Conservation (phyloP, 2,113 vertebrate genomes). For the Melanostigma gelatinosum region DNA sequence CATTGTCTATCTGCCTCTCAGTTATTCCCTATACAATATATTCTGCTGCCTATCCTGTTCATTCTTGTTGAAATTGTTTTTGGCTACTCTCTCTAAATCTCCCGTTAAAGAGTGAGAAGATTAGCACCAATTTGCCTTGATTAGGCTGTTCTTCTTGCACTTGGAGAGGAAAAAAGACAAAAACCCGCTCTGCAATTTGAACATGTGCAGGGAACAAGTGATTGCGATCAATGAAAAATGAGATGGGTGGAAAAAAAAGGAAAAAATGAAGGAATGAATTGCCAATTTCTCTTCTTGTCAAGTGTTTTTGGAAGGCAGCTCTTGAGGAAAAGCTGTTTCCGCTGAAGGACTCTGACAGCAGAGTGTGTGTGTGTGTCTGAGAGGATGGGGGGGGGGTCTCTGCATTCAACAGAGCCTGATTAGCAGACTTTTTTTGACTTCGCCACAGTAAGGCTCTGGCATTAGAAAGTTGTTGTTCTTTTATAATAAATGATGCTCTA, state of each 20-base stretch:
- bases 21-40: constrained; percentile 1
- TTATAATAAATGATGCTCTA: not conserved
- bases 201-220: constrained; percentile 71
- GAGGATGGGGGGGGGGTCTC: constrained; percentile 13
- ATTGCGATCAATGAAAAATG: constrained; percentile 70
- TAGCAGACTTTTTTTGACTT: constrained; percentile 18
- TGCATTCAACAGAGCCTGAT: constrained; percentile 40
- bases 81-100: constrained; percentile 36
- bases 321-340: constrained; percentile 72
- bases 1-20: constrained; percentile 4
- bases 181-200: constrained; percentile 67
- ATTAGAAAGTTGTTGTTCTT: not conserved
- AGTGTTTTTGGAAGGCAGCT: constrained; percentile 69
- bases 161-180: constrained; percentile 32
- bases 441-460: constrained; percentile 1
- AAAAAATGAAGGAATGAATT: constrained; percentile 62
- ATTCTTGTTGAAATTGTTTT: constrained; percentile 42
- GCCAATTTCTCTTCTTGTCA: constrained; percentile 70
- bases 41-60: constrained; percentile 14
- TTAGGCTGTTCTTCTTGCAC: constrained; percentile 66
- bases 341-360: constrained; percentile 46
- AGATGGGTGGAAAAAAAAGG: constrained; percentile 11
- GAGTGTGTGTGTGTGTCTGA: constrained; percentile 16
- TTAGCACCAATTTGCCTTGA: constrained; percentile 71
- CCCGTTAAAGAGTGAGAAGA: constrained; percentile 55